A percentile compares a stretch with the other conserved stretches of the same genome.
Evolutionary conservation across 2,888 invertebrate genomes (phyloP).

Genomic region (Apodemia hepburni): DNA sequence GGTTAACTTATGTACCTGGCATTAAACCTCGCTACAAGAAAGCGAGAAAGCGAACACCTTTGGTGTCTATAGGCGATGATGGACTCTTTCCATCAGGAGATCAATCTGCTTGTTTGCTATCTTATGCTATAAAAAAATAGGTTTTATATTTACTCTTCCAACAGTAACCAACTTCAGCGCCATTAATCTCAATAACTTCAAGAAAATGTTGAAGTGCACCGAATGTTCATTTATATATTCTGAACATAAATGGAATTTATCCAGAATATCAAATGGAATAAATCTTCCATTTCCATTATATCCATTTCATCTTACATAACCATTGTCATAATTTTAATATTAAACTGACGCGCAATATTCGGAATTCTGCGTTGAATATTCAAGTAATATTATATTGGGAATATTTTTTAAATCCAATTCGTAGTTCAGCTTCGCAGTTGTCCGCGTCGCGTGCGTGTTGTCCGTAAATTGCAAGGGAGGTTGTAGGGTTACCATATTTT

Average conservation of each 20-base stretch:
- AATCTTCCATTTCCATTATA: conserved; percentile 9
- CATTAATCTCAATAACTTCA: conserved; percentile 7
- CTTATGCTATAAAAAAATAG: no score
- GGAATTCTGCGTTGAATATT: conserved; percentile 10
- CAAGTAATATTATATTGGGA: conserved; percentile 18
- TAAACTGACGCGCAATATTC: background rate
- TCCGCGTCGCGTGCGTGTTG: conserved; percentile 18
- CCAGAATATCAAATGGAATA: conserved; percentile 3
- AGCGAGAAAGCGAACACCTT: no score
- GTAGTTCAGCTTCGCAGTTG: conserved; percentile 11
- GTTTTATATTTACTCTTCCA: background rate
- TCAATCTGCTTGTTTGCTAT: no score
- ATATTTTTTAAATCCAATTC: conserved; percentile 17
- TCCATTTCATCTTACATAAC: conserved; percentile 11
- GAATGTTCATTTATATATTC: background rate
- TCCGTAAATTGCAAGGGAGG: conserved; percentile 12
- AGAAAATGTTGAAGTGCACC: background rate
- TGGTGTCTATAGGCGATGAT: no score
- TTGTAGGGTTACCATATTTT: background rate
- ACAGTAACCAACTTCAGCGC: background rate
- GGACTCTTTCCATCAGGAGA: no score
- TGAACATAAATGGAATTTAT: conserved; percentile 7
- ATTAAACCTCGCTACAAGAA: no score
- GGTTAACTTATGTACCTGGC: no score
- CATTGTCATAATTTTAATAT: conserved; percentile 5